These are phyloP conservation scores for Amphiura filiformis DNA, from an alignment of 35 echinoderm and acorn worm genomes.

Conservation along the genomic window DNA sequence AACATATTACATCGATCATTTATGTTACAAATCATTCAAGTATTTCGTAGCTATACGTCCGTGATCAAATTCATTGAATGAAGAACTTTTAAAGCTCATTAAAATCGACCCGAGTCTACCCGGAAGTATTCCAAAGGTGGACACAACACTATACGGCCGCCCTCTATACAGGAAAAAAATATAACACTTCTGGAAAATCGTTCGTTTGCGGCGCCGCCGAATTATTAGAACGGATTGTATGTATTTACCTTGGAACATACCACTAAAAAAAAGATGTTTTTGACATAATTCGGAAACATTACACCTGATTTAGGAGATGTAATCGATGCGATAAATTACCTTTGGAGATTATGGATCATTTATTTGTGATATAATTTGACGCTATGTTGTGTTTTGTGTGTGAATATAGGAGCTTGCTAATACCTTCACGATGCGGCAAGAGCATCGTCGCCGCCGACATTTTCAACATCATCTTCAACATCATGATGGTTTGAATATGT, in stretches of 20 bases:
- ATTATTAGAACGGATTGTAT: not conserved
- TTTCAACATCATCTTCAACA: not conserved
- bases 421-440: not conserved
- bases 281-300: not conserved
- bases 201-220: not conserved
- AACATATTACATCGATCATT: too few species aligned
- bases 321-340: not conserved
- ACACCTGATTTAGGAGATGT: not conserved
- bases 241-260: not conserved
- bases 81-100: not conserved
- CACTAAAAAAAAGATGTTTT: not conserved
- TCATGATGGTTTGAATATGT: not conserved
- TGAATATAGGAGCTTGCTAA: not conserved
- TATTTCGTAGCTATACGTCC: too few species aligned
- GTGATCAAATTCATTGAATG: not conserved
- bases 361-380: not conserved
- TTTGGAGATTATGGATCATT: not conserved
- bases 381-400: conserved; percentile 2
- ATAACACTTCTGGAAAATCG: not conserved
- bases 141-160: not conserved
- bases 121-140: not conserved
- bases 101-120: not conserved
- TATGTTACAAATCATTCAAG: too few species aligned
- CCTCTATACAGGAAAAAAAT: conserved; percentile 2
- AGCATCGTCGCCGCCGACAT: not conserved